Base-by-base conservation (phyloP, 2,797 vertebrate species). In the Pygocentrus nattereri region DNA sequence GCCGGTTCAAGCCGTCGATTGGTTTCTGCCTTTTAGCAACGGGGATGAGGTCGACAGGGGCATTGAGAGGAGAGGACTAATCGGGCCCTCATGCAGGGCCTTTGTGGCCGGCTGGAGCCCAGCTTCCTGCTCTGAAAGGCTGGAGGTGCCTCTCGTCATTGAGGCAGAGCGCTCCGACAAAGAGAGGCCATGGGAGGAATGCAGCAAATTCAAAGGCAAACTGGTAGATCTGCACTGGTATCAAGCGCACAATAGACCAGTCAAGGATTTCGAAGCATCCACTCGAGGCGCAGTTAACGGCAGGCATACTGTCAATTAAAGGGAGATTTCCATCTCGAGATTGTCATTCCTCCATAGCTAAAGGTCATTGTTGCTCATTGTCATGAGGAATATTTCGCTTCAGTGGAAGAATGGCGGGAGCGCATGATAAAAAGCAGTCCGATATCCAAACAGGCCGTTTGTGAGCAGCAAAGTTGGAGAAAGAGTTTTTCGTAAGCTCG, bases 171-270 rank as follows among this genome's bases (percentile, higher is more conserved):
- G 41, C 50, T 74, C 78, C 72, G 0, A 82, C 76, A 82, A 84
- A 82, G 25, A 81, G 76, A 58, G 54, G 78, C 71, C 62, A 75
- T 30, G 54, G 4, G 64, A 81, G 71, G 78, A 88, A 88, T 86
- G 78, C 75, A 54, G 80, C 56, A 38, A 80, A 76, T 79, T 81
- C 80, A 86, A 78, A 83, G 68, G 78, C 71, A 62, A 82, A 76
- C 74, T 84, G 78, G 81, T 87, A 78, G 83, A 76, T 73, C 80
- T 83, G 56, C 83, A 79, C 83, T 82, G 76, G 81, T 72, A 70
- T 83, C 83, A 65, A 59, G 71, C 31, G n/a, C 77, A 85, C 75
- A 87, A 83, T 81, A 71, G 75, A 75, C 77, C 3, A 47, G 62
- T 56, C 76, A 82, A 85, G 74, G 62, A 81, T 72, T 67, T 74